phyloP scores from a whole-genome alignment of 2,797 vertebrate genomes.

The Epinephelus coioides region DNA sequence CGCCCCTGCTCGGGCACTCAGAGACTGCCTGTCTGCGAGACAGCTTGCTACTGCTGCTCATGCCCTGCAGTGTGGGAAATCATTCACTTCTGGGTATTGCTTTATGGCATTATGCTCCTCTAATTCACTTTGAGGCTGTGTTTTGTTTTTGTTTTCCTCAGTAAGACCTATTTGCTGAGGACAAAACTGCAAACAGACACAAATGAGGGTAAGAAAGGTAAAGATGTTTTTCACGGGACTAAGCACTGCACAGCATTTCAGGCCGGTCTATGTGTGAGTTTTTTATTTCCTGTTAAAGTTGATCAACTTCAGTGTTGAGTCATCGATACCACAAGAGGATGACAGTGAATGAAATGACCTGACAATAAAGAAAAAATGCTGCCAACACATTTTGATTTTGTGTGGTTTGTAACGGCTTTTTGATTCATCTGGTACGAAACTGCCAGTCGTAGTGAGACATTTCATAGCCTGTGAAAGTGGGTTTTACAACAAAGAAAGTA shows the following conservation, averaged over 20 bases:
- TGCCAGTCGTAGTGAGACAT: slow-evolving; percentile 27
- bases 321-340: slow-evolving; percentile 42
- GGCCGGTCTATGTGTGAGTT: background rate
- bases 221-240: slow-evolving; percentile 10
- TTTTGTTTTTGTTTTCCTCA: slow-evolving; percentile 2
- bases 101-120: slow-evolving; percentile 50
- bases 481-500: slow-evolving; percentile 46
- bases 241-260: slow-evolving; percentile 23
- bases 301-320: slow-evolving; percentile 51
- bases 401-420: slow-evolving; percentile 75
- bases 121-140: slow-evolving; percentile 47
- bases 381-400: slow-evolving; percentile 36
- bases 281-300: slow-evolving; percentile 42
- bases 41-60: slow-evolving; percentile 34
- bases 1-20: slow-evolving; percentile 38
- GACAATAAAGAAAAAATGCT: slow-evolving; percentile 37
- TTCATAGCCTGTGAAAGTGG: slow-evolving; percentile 41
- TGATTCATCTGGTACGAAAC: slow-evolving; percentile 48
- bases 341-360: slow-evolving; percentile 59
- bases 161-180: slow-evolving; percentile 39
- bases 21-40: slow-evolving; percentile 54
- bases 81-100: slow-evolving; percentile 56
- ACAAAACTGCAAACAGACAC: slow-evolving; percentile 41
- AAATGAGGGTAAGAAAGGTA: slow-evolving; percentile 33
- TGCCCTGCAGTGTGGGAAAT: slow-evolving; percentile 53